Percentiles rank a stretch among this genome's conserved stretches.
Conservation (phyloP, 2,888 invertebrate species). For the Chloroclysta siterata region DNA sequence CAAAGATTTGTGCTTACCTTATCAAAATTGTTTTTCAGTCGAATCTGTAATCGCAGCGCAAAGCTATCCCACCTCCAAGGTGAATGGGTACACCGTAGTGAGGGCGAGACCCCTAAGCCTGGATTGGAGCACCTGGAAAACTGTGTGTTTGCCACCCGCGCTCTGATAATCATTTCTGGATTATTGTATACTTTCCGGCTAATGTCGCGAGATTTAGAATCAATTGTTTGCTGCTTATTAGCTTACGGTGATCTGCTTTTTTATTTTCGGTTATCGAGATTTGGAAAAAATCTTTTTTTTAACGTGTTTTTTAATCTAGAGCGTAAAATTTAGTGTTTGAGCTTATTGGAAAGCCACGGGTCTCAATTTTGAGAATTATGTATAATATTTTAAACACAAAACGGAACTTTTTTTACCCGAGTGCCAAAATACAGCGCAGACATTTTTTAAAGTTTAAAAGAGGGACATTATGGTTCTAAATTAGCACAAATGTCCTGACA, state of each 20-base stretch:
- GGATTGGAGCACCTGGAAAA: constrained; percentile 82
- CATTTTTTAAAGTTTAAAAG: too few species aligned
- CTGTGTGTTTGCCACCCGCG: constrained; percentile 67
- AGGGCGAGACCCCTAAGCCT: constrained; percentile 52
- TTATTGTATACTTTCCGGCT: constrained; percentile 80
- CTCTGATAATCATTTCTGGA: constrained; percentile 79
- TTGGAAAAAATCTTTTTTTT: constrained; percentile 5
- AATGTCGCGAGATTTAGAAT: constrained; percentile 73
- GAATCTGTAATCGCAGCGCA: too few species aligned
- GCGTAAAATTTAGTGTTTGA: not conserved
- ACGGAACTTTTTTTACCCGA: too few species aligned
- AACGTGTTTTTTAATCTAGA: not conserved
- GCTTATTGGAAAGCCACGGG: too few species aligned
- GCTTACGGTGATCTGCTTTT: constrained; percentile 48
- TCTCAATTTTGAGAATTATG: too few species aligned
- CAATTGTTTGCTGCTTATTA: constrained; percentile 67
- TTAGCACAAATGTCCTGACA: too few species aligned
- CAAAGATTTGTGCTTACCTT: too few species aligned
- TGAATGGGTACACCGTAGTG: not conserved
- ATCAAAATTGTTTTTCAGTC: too few species aligned
- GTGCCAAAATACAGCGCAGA: too few species aligned
- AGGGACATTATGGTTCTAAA: too few species aligned
- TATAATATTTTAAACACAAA: too few species aligned
- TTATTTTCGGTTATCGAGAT: constrained; percentile 55
- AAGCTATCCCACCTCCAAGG: too few species aligned